Conservation (phyloP, 2,888 invertebrate genomes). For the Cephus sareptanus region DNA sequence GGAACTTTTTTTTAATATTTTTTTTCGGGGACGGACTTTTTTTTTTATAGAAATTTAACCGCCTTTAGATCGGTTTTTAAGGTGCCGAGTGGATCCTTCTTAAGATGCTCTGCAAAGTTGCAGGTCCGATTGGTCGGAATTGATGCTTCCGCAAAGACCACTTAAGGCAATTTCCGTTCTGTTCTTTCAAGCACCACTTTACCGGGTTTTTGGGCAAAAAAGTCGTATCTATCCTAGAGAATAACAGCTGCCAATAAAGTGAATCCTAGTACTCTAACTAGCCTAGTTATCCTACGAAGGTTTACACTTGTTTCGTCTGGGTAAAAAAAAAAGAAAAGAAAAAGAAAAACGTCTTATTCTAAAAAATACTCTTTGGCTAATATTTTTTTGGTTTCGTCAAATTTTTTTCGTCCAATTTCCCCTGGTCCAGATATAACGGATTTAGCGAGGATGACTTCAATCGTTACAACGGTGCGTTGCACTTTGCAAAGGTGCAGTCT, state of each 20-base stretch:
- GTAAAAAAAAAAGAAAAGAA: not conserved
- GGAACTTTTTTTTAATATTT: too few species aligned
- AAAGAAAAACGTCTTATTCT: constrained; percentile 7
- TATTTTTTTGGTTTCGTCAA: not conserved
- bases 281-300: constrained; percentile 15
- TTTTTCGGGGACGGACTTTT: not conserved
- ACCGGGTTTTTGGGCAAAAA: constrained; percentile 33
- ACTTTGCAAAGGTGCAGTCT: not conserved
- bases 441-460: not conserved
- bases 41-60: not conserved
- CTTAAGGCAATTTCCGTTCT: constrained; percentile 53
- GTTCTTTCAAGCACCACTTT: constrained; percentile 36
- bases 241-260: constrained; percentile 30
- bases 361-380: constrained; percentile 22
- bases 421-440: not conserved
- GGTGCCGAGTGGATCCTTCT: not conserved
- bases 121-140: constrained; percentile 26
- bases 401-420: not conserved
- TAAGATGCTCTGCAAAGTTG: constrained; percentile 10
- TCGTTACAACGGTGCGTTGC: not conserved
- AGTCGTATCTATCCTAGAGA: constrained; percentile 35
- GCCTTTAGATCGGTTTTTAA: not conserved
- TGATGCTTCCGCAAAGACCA: constrained; percentile 46
- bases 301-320: constrained; percentile 19
- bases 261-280: constrained; percentile 25